Base-by-base conservation (phyloP, 1,140 invertebrate species). In the Halesus radiatus region DNA sequence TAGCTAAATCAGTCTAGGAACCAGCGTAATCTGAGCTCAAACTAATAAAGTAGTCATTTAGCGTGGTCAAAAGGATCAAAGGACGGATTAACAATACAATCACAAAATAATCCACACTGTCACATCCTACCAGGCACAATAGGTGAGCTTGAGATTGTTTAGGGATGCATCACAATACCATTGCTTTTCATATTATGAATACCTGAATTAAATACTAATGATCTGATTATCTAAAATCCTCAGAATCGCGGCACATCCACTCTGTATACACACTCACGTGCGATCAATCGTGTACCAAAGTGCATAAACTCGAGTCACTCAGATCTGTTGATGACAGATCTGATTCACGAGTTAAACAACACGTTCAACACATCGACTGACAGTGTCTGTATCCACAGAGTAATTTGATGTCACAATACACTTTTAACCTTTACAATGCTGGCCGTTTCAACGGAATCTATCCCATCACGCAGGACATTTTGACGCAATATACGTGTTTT, bases 71-170 rank as follows among this genome's bases (percentile, higher is more conserved):
- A 2, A 29, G 2, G 26, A 29, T 29, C 29, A 52, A 70, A 52
- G 66, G 37, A 70, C 66, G 66, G 66, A 70, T 50, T 45, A 13
- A 70, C 7, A 6, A 32, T 50, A 20, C 29, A 22, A 70, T 68
- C 64, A 68, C 16, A 4, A 29, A 68, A 68, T 15, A 45, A 68
- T 70, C 37, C 66, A 50, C 37, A 70, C 52, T 22, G 20, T 45
- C 37, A 45, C 2, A 20, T 18, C n/a, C 18, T 45, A 70, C 52
- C 66, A 70, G 66, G 18, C n/a, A 52, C 37, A 70, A 70, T 37
- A 70, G 66, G 66, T 70, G 66, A 70, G 32, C 66, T 70, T 13
- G 66, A 70, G 66, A 70, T 18, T 45, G 16, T 70, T 70, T 45
- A 45, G 45, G 66, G 66, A 20, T 37, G 26, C 26, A 29, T 29